A percentile compares a stretch with the other conserved stretches of the same genome.
phyloP scores from a whole-genome alignment of 2,888 invertebrate genomes.

The Tuta absoluta region DNA sequence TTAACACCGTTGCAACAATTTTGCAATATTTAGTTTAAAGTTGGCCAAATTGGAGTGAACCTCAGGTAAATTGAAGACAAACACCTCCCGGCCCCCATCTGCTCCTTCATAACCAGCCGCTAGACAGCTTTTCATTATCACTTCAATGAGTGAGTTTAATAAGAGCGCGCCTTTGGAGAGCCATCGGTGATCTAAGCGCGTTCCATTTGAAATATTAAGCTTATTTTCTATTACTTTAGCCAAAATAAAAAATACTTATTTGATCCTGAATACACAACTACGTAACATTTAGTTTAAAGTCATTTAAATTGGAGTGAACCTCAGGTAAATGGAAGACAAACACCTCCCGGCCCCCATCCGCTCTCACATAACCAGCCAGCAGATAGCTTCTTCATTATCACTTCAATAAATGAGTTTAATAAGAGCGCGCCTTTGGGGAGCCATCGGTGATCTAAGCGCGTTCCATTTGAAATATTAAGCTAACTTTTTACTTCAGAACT shows the following conservation, averaged over 20 bases:
- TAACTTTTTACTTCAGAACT: conserved; percentile 37
- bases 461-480: conserved; percentile 47
- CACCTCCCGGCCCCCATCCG: conserved; percentile 36
- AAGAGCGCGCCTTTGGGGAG: no score
- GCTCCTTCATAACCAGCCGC: conserved; percentile 3
- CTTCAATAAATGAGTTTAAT: no score
- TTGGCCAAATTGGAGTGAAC: conserved; percentile 20
- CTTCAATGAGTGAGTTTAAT: no score
- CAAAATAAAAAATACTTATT: no score
- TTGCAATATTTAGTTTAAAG: conserved; percentile 25
- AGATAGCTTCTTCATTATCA: conserved; percentile 42
- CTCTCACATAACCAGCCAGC: not conserved
- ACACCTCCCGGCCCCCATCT: conserved; percentile 38
- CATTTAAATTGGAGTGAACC: conserved; percentile 23
- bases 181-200: no score
- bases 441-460: no score
- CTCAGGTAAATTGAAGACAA: conserved; percentile 44
- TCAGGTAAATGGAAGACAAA: conserved; percentile 45
- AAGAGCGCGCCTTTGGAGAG: no score
- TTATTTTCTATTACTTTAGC: conserved; percentile 38
- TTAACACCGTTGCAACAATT: not conserved
- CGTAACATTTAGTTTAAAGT: conserved; percentile 24
- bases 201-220: conserved; percentile 47
- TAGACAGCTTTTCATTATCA: conserved; percentile 41
- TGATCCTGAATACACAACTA: not conserved